Evolutionary conservation across 1,140 invertebrate genomes (phyloP).

Genomic region (Cydia amplana): DNA sequence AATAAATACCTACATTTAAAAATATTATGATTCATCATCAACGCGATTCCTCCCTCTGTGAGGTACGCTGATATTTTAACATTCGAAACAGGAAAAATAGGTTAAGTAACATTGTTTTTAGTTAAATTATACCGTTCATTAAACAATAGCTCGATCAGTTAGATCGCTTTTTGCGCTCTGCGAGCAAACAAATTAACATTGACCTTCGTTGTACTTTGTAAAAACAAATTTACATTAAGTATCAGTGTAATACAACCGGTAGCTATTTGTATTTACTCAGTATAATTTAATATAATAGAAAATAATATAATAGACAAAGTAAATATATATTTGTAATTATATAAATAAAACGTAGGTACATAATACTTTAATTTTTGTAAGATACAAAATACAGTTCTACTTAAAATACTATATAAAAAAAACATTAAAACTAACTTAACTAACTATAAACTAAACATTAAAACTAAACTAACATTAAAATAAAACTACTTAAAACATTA

Average conservation of each 20-base stretch:
- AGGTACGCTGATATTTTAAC: background rate
- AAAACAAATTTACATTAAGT: constrained; percentile 1
- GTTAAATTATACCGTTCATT: constrained; percentile 17
- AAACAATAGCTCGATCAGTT: constrained; percentile 27
- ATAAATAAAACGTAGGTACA: no score
- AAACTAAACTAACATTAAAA: no score
- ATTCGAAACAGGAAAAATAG: background rate
- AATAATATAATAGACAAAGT: no score
- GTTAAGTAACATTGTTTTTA: background rate
- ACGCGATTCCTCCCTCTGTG: no score
- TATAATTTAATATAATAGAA: background rate
- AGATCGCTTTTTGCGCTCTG: constrained; percentile 18
- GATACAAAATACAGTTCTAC: no score
- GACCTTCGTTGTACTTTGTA: constrained; percentile 29
- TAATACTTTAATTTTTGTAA: no score
- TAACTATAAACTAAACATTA: no score
- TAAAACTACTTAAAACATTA: no score
- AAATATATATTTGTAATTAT: no score
- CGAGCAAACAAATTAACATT: constrained; percentile 26
- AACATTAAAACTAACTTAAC: no score
- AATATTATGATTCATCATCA: background rate
- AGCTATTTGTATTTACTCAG: background rate
- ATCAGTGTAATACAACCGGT: constrained; percentile 13
- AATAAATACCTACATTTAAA: background rate
- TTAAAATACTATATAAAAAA: no score